Conservation (phyloP, 2,113 vertebrate genomes). For the Lontra canadensis region DNA sequence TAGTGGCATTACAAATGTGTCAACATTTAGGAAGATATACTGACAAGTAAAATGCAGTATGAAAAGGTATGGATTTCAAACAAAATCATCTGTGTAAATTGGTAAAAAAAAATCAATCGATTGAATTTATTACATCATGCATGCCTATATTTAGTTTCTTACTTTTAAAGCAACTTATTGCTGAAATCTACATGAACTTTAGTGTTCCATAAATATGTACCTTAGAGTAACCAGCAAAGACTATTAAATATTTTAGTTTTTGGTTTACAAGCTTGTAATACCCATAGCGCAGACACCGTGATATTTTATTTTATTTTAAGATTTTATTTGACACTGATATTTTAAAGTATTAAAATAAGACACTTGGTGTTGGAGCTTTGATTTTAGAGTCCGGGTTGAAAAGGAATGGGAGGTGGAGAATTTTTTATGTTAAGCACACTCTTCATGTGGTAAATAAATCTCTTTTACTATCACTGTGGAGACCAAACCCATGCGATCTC, state of each 20-base stretch:
- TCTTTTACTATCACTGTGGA: background rate
- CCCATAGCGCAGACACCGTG: background rate
- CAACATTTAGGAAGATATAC: background rate
- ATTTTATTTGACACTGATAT: background rate
- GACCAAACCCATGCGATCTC: background rate
- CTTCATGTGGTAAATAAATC: background rate
- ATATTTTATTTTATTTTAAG: background rate
- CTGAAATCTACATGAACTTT: background rate
- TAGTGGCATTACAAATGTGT: background rate
- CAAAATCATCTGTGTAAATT: slow-evolving; percentile 4
- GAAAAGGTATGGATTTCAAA: background rate
- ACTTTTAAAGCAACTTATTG: background rate
- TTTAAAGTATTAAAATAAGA: background rate
- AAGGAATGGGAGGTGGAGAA: background rate
- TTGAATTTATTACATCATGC: background rate
- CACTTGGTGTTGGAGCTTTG: background rate
- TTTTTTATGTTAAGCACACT: background rate
- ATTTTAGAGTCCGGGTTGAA: background rate
- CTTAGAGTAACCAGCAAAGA: background rate
- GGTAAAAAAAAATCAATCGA: background rate
- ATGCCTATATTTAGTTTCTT: background rate
- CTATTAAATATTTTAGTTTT: background rate
- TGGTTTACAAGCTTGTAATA: background rate
- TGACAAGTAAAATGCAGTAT: background rate
- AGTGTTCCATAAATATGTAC: slow-evolving; percentile 12